phyloP scores from a whole-genome alignment of 2,113 vertebrate species.

The Otis tarda region DNA sequence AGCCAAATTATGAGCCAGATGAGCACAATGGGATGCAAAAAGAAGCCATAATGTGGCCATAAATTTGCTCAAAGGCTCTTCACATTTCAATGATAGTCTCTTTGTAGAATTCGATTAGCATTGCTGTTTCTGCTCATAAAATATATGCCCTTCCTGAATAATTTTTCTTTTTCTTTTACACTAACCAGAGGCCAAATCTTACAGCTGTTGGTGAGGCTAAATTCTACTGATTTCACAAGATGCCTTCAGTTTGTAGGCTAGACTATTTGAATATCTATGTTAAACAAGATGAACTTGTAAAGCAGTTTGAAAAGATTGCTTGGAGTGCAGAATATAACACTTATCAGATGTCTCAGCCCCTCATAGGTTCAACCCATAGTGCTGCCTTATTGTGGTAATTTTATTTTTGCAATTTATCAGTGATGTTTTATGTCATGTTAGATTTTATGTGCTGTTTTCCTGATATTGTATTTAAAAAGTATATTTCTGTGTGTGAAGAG shows the following conservation, averaged over 20 bases:
- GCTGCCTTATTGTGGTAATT: neutral
- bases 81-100: constrained; percentile 43
- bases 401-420: neutral
- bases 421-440: neutral
- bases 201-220: constrained; percentile 19
- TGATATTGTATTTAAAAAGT: neutral
- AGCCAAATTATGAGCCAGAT: constrained; percentile 50
- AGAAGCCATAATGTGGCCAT: constrained; percentile 37
- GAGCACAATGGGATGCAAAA: constrained; percentile 53
- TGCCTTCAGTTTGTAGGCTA: neutral
- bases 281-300: neutral
- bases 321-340: neutral
- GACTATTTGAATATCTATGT: neutral
- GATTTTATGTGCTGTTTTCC: neutral
- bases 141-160: constrained; percentile 12
- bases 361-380: neutral
- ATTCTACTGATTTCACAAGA: constrained; percentile 10
- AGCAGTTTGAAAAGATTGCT: neutral
- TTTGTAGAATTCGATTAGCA: constrained; percentile 59
- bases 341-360: neutral
- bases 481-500: neutral
- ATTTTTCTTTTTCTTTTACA: constrained; percentile 21
- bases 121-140: constrained; percentile 48
- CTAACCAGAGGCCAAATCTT: constrained; percentile 35
- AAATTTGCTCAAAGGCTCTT: constrained; percentile 54